Conservation (phyloP, 2,113 vertebrate genomes). For the Syngnathus scovelli region DNA sequence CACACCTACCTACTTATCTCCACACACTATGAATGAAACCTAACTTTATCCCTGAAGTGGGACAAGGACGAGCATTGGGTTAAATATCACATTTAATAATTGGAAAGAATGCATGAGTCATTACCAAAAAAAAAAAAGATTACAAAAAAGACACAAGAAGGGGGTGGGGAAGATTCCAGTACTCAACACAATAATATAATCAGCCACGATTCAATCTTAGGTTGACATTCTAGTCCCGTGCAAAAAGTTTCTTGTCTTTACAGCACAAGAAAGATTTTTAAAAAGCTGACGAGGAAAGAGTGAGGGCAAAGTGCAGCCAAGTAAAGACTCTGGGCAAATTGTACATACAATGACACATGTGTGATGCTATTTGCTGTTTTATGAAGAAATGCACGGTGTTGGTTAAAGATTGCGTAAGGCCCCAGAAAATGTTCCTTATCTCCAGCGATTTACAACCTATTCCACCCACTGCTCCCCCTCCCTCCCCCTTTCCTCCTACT, state of each 20-base stretch:
- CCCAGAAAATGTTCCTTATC: constrained; percentile 19
- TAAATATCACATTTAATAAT: constrained; percentile 69
- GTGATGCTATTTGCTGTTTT: not conserved
- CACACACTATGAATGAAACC: not conserved
- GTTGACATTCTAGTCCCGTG: constrained; percentile 41
- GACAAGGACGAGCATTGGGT: constrained; percentile 39
- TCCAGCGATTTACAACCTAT: constrained; percentile 27
- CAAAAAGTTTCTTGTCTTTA: constrained; percentile 22
- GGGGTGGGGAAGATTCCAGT: constrained; percentile 46
- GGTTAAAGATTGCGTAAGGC: constrained; percentile 48
- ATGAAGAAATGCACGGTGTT: constrained; percentile 11
- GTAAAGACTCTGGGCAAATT: not conserved
- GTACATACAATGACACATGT: not conserved
- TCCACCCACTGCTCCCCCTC: not conserved
- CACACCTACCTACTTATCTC: not conserved
- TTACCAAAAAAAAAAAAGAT: constrained; percentile 61
- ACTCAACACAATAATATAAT: constrained; percentile 52
- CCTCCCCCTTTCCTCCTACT: constrained; percentile 43
- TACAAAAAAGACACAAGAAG: constrained; percentile 67
- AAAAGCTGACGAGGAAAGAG: not conserved
- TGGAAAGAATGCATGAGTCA: constrained; percentile 57
- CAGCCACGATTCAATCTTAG: constrained; percentile 40
- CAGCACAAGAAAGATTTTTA: constrained; percentile 4
- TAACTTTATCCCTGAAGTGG: not conserved
- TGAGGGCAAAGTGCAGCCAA: not conserved